Percentiles rank a stretch among this genome's conserved stretches.
These are phyloP conservation scores for Pseudoips prasinana DNA, from an alignment of 2,888 invertebrate species.

Conservation along the genomic window DNA sequence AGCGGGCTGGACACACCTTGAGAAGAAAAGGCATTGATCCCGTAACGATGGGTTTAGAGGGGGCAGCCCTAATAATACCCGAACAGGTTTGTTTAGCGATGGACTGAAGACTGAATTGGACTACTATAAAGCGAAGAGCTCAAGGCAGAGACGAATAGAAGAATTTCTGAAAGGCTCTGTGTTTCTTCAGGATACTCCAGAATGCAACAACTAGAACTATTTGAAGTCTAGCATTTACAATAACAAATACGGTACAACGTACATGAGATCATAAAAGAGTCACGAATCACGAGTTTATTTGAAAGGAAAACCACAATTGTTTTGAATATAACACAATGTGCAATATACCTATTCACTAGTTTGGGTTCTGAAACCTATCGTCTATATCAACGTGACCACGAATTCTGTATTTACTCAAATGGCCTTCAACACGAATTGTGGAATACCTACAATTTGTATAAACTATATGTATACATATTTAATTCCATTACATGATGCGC, in stretches of 20 bases:
- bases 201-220: neutral
- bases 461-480: neutral
- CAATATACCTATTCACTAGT: slow-evolving; percentile 20
- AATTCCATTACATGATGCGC: no score
- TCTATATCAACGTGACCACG: slow-evolving; percentile 19
- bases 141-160: no score
- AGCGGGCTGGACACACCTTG: no score
- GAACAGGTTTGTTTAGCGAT: no score
- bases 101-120: no score
- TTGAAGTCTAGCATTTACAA: slow-evolving; percentile 10
- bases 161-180: no score
- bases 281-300: slow-evolving; percentile 24
- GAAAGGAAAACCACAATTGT: slow-evolving; percentile 29
- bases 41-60: no score
- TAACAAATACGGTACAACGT: slow-evolving; percentile 22
- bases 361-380: slow-evolving; percentile 25
- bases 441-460: slow-evolving; percentile 1
- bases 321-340: slow-evolving; percentile 13
- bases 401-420: slow-evolving; percentile 22
- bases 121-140: no score
- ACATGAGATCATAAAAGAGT: slow-evolving; percentile 28
- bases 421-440: slow-evolving; percentile 7
- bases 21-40: no score
- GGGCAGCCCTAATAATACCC: no score
- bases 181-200: no score